Evolutionary conservation across 2,888 invertebrate species (phyloP), one percentile per base, ranked within the genome.

Genomic region (Margaritifera margaritifera): DNA sequence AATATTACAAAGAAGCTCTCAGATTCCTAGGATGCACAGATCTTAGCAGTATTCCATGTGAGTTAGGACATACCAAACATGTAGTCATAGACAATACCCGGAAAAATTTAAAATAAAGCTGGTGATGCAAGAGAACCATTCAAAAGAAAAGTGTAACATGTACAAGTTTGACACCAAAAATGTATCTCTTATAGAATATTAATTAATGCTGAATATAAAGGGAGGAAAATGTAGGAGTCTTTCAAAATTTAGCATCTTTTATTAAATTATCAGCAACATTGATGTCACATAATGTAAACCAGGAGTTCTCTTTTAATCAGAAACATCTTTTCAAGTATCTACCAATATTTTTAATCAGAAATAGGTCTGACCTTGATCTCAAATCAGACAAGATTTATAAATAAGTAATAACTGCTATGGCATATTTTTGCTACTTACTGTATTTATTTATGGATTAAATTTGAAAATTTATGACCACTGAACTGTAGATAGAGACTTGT

Each of bases 1-100:
- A 95, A 81, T 99, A 98, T 92, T 99, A 99, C 91, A 94, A 97
- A 71, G 95, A 97, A 72, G 97, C 98, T 18, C 92, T 99, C 19
- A 92, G 93, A 81, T 94, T 93, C 86, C 90, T 94, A 67, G 95
- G 95, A 24, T 94, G 94, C 85, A 93, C 93, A 61, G 94, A 95
- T 8, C 87, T 95, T 54, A 92, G 92, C 24, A 93, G 93, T 15
- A 91, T 95, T 77, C 92, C 92, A 2, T 75, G 89, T 89, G 67
- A 65, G 74, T 64, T 0, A 52, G 31, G 19, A 27, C 52, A n/a
- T 20, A 24, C 20, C 6, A 20, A n/a, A 11, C 52, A 19, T 24
- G 51, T 11, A 8, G 19, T 5, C 19, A 3, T 53, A 24, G 15
- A 15, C 19, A 25, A 27, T 27, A 25, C 68, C 63, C 64, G 31